Evolutionary conservation across 1,140 invertebrate species (phyloP).

Genomic region (Nebria ingens): DNA sequence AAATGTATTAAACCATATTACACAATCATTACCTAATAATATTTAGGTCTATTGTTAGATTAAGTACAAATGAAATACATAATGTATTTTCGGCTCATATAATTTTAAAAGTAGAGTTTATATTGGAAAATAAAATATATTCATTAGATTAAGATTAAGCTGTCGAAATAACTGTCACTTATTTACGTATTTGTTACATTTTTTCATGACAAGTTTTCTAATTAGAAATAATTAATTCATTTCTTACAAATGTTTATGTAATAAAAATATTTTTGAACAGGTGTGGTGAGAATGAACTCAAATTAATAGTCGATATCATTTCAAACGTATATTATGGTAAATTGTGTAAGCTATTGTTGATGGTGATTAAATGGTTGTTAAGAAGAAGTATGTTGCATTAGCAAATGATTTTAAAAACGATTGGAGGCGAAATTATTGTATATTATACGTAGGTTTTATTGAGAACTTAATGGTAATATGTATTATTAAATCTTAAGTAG

Average conservation of each 20-base stretch:
- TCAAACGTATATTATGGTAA: neutral
- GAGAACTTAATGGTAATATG: too few species aligned
- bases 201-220: neutral
- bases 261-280: too few species aligned
- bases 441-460: too few species aligned
- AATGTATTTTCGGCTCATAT: too few species aligned
- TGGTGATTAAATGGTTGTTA: neutral
- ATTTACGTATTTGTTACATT: neutral
- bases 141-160: neutral
- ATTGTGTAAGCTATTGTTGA: neutral
- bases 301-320: neutral
- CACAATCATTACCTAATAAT: neutral
- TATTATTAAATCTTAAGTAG: too few species aligned
- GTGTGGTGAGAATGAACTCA: neutral
- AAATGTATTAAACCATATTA: slow-evolving; percentile 1
- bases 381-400: too few species aligned
- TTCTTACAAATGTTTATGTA: neutral
- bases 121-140: too few species aligned
- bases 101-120: too few species aligned
- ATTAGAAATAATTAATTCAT: neutral
- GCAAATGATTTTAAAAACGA: too few species aligned
- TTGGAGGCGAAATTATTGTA: too few species aligned
- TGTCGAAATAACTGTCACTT: neutral
- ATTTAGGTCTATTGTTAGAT: slow-evolving; percentile 2
- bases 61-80: neutral